These are phyloP conservation scores for Sebastes vulpes DNA, from an alignment of 2,797 vertebrate species.

Conservation along the genomic window DNA sequence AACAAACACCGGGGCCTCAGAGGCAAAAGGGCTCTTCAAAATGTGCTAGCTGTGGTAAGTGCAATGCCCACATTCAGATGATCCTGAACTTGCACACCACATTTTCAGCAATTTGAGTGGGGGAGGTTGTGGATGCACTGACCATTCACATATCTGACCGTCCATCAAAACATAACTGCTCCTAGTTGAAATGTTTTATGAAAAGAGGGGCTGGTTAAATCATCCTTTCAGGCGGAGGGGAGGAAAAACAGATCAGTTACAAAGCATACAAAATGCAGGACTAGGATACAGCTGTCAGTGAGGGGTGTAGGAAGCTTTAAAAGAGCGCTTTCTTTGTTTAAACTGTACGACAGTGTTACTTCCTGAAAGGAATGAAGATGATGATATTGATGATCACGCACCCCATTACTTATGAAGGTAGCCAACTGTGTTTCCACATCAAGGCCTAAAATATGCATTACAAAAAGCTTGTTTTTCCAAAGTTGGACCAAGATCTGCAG, in stretches of 20 bases:
- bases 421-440: constrained; percentile 3
- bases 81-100: background rate
- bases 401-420: background rate
- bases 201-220: constrained; percentile 1
- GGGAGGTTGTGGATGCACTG: background rate
- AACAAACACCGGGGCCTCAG: constrained; percentile 72
- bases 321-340: background rate
- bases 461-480: constrained; percentile 47
- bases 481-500: constrained; percentile 47
- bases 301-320: background rate
- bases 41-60: constrained; percentile 16
- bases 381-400: constrained; percentile 12
- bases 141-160: background rate
- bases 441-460: constrained; percentile 47
- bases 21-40: constrained; percentile 37
- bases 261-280: background rate
- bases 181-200: constrained; percentile 1
- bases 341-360: background rate
- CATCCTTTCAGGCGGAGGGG: background rate
- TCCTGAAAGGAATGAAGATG: background rate
- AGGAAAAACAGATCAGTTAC: background rate
- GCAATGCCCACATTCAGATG: constrained; percentile 17
- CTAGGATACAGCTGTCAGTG: background rate
- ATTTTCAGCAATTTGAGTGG: background rate
- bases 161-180: background rate